Base-by-base conservation (phyloP, 2,113 vertebrate species). In the Amia ocellicauda region DNA sequence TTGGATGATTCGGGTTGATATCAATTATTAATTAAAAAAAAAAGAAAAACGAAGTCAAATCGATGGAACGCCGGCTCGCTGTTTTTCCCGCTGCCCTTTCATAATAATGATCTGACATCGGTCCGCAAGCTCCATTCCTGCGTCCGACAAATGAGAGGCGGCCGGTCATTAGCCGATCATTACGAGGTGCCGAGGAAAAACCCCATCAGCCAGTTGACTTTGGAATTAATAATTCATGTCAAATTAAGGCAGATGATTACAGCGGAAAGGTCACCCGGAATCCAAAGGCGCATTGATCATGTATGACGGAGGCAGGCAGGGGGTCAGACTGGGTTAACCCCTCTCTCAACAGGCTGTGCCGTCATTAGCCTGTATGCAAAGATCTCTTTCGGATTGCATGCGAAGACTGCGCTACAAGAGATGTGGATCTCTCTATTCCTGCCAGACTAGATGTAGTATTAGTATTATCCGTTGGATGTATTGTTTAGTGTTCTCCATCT, bases 221-320 rank as follows among this genome's bases (percentile, higher is more conserved):
- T 53, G 51, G n/a, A n/a, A 53, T 53, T 13, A 53, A 53, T 53
- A 26, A 53, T 53, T 53, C 51, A 53, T 53, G 20, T 53, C 51
- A 22, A 53, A 53, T 53, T 53, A 53, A 3, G n/a, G 22, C 17
- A 26, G 22, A 22, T 24, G 27, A 53, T 53, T 26, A 14, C 22
- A 19, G 51, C 27, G 20, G 24, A 53, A 53, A 53, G 51, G 51
- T 53, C 51, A 53, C 9, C 23, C 27, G n/a, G n/a, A n/a, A n/a
- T n/a, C n/a, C n/a, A n/a, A n/a, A n/a, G n/a, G n/a, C n/a, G 22
- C 23, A 7, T 14, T 23, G 51, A 10, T 11, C 17, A 14, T 9
- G 23, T 27, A 14, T 26, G 51, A 9, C 23, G 22, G n/a, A n/a
- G 51, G 51, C 22, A 14, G 11, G 22, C 24, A 3, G 23, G 51